Evolutionary conservation across 2,888 invertebrate genomes (phyloP).

Genomic region (Dermolepida albohirtum): DNA sequence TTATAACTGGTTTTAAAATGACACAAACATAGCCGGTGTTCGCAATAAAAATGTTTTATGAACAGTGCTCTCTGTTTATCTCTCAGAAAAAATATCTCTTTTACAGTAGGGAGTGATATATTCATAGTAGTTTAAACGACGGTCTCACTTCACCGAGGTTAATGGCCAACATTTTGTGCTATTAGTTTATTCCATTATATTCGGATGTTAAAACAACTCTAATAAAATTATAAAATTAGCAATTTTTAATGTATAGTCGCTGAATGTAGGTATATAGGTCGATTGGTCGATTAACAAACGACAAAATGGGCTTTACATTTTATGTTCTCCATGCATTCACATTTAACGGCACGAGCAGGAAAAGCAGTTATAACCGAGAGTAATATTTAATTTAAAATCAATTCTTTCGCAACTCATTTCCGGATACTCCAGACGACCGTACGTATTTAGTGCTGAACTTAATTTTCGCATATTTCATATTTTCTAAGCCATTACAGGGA

Average conservation of each 20-base stretch:
- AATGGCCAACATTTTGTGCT: background rate
- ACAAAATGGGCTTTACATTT: slow-evolving; percentile 10
- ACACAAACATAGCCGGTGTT: background rate
- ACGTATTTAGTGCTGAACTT: background rate
- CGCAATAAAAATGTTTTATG: background rate
- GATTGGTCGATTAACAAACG: slow-evolving; percentile 15
- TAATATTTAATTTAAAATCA: slow-evolving; percentile 31
- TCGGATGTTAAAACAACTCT: too few relatives aligned
- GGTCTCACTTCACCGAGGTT: background rate
- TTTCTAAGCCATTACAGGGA: too few relatives aligned
- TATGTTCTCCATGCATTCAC: slow-evolving; percentile 7
- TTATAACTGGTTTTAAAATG: too few relatives aligned
- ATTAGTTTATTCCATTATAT: too few relatives aligned
- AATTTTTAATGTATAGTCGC: background rate
- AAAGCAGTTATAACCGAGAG: background rate
- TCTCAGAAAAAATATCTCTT: background rate
- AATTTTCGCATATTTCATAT: background rate
- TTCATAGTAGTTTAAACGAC: background rate
- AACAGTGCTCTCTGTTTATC: background rate
- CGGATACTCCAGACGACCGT: background rate
- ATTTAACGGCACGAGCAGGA: background rate
- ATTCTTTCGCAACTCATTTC: background rate
- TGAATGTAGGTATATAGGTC: slow-evolving; percentile 30
- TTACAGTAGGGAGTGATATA: background rate
- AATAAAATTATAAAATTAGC: background rate